These are phyloP conservation scores for Percopsis omiscomaycus DNA, from an alignment of 2,797 vertebrate genomes.

Conservation along the genomic window DNA sequence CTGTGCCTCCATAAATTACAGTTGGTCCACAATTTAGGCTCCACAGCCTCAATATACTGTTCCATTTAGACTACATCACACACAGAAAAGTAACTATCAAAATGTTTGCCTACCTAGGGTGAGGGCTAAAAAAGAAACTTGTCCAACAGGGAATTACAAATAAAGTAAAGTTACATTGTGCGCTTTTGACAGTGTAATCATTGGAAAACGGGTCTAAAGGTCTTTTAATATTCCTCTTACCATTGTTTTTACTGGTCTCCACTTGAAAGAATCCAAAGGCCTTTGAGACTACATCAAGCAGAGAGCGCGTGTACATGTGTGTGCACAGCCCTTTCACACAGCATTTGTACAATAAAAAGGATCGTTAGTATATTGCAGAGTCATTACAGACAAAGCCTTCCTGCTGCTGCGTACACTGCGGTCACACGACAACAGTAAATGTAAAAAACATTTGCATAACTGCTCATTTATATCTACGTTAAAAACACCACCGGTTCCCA, in stretches of 20 bases:
- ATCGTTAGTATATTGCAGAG: constrained; percentile 51
- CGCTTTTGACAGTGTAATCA: too few relatives aligned
- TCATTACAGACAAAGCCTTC: constrained; percentile 50
- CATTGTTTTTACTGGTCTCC: too few relatives aligned
- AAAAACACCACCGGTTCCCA: too few relatives aligned
- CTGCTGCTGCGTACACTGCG: constrained; percentile 18
- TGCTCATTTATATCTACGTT: too few relatives aligned
- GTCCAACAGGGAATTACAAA: too few relatives aligned
- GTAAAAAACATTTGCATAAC: neutral
- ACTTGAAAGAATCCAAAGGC: too few relatives aligned
- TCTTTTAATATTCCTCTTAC: too few relatives aligned
- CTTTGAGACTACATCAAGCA: too few relatives aligned
- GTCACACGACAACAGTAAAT: neutral
- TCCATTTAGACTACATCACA: constrained; percentile 30
- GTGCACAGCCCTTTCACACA: constrained; percentile 1
- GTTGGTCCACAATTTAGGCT: constrained; percentile 45
- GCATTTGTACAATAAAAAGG: constrained; percentile 44
- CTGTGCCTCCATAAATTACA: constrained; percentile 42
- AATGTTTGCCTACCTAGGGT: too few relatives aligned
- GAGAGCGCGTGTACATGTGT: neutral
- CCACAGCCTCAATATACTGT: constrained; percentile 41
- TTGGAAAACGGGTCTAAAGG: too few relatives aligned
- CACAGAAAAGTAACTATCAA: constrained; percentile 46
- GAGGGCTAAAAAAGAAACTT: constrained; percentile 26
- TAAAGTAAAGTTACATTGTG: too few relatives aligned